Base-by-base conservation (phyloP, 2,888 invertebrate genomes). In the Scaptomyza polygonia region DNA sequence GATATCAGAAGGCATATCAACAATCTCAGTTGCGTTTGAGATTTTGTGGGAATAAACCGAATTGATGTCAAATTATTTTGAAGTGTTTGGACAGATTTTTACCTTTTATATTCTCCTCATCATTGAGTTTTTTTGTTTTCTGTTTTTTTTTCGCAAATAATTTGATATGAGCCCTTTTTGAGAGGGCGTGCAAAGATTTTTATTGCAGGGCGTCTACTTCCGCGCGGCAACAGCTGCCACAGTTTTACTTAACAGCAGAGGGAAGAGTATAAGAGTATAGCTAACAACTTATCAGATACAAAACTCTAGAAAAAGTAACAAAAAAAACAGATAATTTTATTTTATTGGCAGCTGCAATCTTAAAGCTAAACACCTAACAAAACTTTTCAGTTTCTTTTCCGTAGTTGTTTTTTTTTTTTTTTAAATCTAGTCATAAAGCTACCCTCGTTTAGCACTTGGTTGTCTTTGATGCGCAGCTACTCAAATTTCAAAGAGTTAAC, bases 11-110 rank as follows among this genome's bases (percentile, higher is more conserved):
- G 34, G 32, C 21, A 57, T 58, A 58, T 52, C 61, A 57, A 72
- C 54, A 67, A 72, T 62, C 56, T 70, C 32, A 59, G 67, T 56
- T 45, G 49, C 58, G 58, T 54, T 54, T 58, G 45, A 63, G 77
- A 76, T 68, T 76, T 83, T 89, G 88, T 90, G 90, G 89, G 89
- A 90, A 90, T 82, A 67, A 78, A 86, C 77, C 83, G 79, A 79
- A 82, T 77, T 77, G 80, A 87, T 90, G 90, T 90, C 89, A 90
- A 88, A 90, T 85, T 91, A 86, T 91, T 91, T 88, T 90, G 90
- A 91, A 89, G 88, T 91, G 90, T 91, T 91, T 91, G 82, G 90
- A 91, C 90, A 91, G 88, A 79, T 87, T 88, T 81, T 77, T 59
- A 44, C 68, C 65, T 53, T 44, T 39, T 5, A 29, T 5, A 1